Evolutionary conservation across 2,888 invertebrate genomes (phyloP).

Genomic region (Rhogogaster chlorosoma): DNA sequence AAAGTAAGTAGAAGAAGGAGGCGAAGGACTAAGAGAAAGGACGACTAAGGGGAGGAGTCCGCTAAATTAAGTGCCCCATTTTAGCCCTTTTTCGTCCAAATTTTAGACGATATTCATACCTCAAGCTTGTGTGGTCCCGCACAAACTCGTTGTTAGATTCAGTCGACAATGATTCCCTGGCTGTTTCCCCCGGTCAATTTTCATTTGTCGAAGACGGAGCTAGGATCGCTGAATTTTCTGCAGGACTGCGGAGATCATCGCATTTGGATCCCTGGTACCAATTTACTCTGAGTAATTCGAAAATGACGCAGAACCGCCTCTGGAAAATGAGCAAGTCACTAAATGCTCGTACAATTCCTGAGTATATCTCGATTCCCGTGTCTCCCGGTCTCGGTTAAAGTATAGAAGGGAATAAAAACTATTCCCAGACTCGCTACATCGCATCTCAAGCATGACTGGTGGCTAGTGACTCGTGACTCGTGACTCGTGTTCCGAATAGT

Average conservation of each 20-base stretch:
- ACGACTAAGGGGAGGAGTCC: slow-evolving; percentile 61
- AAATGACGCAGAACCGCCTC: slow-evolving; percentile 46
- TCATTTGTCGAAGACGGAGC: too few relatives aligned
- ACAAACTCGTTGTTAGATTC: background rate
- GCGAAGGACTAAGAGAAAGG: background rate
- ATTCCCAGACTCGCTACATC: background rate
- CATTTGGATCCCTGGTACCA: background rate
- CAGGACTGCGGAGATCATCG: background rate
- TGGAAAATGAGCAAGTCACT: slow-evolving; percentile 19
- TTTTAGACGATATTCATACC: slow-evolving; percentile 30
- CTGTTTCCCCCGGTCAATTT: background rate
- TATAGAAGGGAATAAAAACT: background rate
- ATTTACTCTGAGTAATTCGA: slow-evolving; percentile 1
- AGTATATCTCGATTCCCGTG: background rate
- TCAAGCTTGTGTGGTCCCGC: background rate
- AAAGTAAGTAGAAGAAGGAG: slow-evolving; percentile 9
- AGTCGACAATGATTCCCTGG: background rate
- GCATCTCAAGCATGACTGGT: slow-evolving; percentile 6
- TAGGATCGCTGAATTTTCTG: background rate
- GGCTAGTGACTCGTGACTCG: slow-evolving; percentile 51
- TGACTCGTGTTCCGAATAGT: slow-evolving; percentile 51
- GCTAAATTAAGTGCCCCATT: slow-evolving; percentile 69
- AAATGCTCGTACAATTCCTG: background rate
- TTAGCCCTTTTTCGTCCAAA: slow-evolving; percentile 13
- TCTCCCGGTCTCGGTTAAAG: background rate